These are phyloP conservation scores for Coregonus suidteri DNA, from an alignment of 2,797 vertebrate genomes.

Conservation along the genomic window DNA sequence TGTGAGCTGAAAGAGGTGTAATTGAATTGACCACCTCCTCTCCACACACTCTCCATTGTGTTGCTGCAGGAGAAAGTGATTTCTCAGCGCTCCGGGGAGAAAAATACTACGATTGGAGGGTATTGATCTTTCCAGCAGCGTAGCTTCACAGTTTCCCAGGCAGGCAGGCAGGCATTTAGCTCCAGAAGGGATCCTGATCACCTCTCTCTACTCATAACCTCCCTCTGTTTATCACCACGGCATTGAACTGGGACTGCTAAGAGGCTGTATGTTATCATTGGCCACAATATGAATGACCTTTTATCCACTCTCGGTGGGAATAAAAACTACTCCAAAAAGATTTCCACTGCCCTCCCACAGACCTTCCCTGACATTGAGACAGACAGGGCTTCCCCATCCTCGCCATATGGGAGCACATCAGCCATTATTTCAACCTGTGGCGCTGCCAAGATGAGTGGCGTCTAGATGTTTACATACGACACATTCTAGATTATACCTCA, in stretches of 20 bases:
- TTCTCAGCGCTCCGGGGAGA: constrained; percentile 63
- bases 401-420: not conserved
- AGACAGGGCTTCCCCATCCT: not conserved
- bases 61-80: constrained; percentile 53
- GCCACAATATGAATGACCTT: constrained; percentile 64
- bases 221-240: constrained; percentile 59
- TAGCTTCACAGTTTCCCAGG: constrained; percentile 63
- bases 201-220: constrained; percentile 15
- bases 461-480: not conserved
- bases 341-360: not conserved
- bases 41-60: not conserved
- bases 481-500: not conserved
- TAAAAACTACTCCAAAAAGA: constrained; percentile 45
- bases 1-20: constrained; percentile 49
- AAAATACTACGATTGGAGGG: constrained; percentile 66
- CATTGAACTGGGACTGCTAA: constrained; percentile 29
- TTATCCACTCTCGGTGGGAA: constrained; percentile 38
- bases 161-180: constrained; percentile 49
- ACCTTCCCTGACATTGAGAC: not conserved
- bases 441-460: not conserved
- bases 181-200: constrained; percentile 31
- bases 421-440: not conserved
- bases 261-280: constrained; percentile 63
- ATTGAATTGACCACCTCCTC: no score
- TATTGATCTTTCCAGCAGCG: constrained; percentile 66